Conservation (phyloP, 2,888 invertebrate genomes). For the Dysmachus trigonus region DNA sequence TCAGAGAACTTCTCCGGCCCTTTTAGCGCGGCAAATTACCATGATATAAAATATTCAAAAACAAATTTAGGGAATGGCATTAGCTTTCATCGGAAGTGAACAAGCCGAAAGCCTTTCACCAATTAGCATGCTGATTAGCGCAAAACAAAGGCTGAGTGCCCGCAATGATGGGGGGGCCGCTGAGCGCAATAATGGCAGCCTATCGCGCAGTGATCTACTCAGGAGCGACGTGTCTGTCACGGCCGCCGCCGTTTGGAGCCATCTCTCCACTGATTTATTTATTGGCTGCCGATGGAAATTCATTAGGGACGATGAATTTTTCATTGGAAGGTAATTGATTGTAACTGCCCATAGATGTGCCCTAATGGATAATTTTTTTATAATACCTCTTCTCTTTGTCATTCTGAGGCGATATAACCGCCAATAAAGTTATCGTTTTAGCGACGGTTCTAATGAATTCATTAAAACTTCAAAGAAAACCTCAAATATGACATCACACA, state of each 20-base stretch:
- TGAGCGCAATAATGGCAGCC: neutral
- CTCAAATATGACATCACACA: neutral
- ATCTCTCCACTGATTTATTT: conserved; percentile 11
- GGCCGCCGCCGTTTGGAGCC: neutral
- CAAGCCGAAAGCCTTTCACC: neutral
- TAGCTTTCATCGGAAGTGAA: neutral
- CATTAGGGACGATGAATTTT: conserved; percentile 7
- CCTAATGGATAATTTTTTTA: neutral
- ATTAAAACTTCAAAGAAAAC: neutral
- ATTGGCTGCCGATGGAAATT: neutral
- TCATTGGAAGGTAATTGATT: neutral
- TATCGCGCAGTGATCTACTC: neutral
- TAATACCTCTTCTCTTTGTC: neutral
- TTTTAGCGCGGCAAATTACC: neutral
- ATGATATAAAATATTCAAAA: neutral
- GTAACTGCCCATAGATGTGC: neutral
- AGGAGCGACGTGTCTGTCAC: too few species aligned
- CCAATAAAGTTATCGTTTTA: neutral
- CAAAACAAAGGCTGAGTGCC: neutral
- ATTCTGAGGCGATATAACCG: neutral
- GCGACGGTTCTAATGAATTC: neutral
- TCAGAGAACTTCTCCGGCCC: neutral
- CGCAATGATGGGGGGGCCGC: neutral
- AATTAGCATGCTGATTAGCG: neutral
- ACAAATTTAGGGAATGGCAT: neutral